Evolutionary conservation across 2,113 vertebrate species (phyloP), one percentile per base, ranked within the genome.

Genomic region (Nesoenas mayeri): DNA sequence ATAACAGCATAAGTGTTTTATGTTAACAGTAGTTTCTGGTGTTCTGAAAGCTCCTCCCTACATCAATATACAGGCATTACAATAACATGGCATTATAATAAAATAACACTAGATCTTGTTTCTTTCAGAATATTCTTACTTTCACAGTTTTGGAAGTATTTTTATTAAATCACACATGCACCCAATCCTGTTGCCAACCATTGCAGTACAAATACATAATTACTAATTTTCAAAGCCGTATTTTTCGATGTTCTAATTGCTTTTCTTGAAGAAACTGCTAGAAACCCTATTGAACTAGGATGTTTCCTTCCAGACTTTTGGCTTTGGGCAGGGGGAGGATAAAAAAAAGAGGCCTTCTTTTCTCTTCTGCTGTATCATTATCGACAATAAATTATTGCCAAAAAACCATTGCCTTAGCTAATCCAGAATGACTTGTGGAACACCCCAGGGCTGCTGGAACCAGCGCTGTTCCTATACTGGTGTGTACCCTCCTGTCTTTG

Each of bases 31-130:
- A 26, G 50, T 56, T 90, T 28, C 31, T 78, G 40, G 6, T 74
- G 12, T 86, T 60, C 25, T 72, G 28, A n/a, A 90, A 86, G 74
- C 91, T 88, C 58, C 91, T 93, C 96, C 51, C 44, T 84, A 19
- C 17, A 64, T 74, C 11, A 74, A 36, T 61, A 40, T n/a, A 6
- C 15, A 57, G 44, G 26, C 20, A 53, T 47, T 75, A 8, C 19
- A 65, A 69, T 71, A 67, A 85, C 44, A 47, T 15, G 44, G 44
- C 44, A 19, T 47, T 75, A 8, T 21, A 65, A 69, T 71, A 67
- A 85, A 67, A 67, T 40, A 38, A 65, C 15, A 53, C 9, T 9
- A 38, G 22, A 2, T 47, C 24, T 80, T 38, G 7, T 8, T 90
- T 78, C 13, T 88, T 90, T 75, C n/a, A 36, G 44, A 66, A 40